Evolutionary conservation across 2,797 vertebrate genomes (phyloP).

Genomic region (Paedocypris micromegethes): DNA sequence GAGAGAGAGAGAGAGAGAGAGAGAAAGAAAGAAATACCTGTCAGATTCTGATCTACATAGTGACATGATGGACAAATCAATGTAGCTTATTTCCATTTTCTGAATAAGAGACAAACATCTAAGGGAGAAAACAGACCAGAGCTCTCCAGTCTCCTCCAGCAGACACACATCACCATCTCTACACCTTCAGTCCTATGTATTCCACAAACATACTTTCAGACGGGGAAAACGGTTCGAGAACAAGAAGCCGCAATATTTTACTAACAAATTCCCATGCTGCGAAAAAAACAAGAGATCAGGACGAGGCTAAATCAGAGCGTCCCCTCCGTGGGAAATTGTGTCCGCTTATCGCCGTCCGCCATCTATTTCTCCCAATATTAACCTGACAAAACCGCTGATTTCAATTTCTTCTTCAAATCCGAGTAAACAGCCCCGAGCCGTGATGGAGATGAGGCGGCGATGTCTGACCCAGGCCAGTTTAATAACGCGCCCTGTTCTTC

Average conservation of each 20-base stretch:
- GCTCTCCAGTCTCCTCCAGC: no score
- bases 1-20: no score
- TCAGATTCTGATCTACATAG: no score
- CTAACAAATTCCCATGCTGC: constrained; percentile 7
- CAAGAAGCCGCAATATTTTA: not conserved
- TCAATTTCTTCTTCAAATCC: constrained; percentile 67
- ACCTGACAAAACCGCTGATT: constrained; percentile 55
- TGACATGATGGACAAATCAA: no score
- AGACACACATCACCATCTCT: no score
- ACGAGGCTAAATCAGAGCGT: constrained; percentile 12
- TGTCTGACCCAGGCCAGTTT: constrained; percentile 62
- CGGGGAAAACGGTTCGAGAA: no score
- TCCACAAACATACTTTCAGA: no score
- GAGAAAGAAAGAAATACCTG: no score
- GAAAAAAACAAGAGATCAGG: constrained; percentile 17
- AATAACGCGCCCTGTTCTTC: constrained; percentile 63
- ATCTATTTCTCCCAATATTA: constrained; percentile 60
- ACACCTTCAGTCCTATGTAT: no score
- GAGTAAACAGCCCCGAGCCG: constrained; percentile 65
- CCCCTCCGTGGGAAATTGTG: constrained; percentile 58
- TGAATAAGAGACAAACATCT: no score
- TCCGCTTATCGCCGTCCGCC: constrained; percentile 58
- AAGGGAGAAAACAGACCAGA: no score
- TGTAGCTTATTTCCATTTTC: no score
- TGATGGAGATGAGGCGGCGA: constrained; percentile 54